These are phyloP conservation scores for Micromys minutus DNA, from an alignment of 2,113 vertebrate genomes.

Conservation along the genomic window DNA sequence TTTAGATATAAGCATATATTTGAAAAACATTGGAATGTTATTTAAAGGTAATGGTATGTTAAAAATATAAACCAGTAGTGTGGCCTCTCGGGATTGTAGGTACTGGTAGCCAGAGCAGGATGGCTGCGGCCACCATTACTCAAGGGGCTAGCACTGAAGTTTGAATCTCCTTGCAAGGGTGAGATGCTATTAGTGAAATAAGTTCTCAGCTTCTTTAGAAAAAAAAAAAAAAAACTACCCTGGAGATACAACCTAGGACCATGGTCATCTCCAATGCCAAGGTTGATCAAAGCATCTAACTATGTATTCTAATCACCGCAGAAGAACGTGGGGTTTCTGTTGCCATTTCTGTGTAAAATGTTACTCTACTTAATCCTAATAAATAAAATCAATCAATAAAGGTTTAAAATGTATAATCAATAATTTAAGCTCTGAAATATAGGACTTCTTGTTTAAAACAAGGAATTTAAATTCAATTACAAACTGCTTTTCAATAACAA, in stretches of 20 bases:
- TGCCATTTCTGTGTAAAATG: neutral
- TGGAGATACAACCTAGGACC: neutral
- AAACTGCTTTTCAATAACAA: neutral
- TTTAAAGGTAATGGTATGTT: neutral
- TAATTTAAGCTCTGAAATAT: neutral
- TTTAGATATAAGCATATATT: neutral
- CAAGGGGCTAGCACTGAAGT: neutral
- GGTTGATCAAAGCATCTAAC: neutral
- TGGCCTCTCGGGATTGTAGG: too few species aligned
- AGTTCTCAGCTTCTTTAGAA: neutral
- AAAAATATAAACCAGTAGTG: too few species aligned
- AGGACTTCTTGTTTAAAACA: constrained; percentile 11
- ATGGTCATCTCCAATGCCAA: too few species aligned
- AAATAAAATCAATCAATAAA: neutral
- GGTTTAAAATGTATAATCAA: neutral
- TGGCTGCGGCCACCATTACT: neutral
- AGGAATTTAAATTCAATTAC: neutral
- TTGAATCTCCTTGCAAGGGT: neutral
- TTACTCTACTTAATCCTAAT: neutral
- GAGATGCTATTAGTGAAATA: neutral
- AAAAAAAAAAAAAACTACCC: neutral
- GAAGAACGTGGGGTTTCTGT: neutral
- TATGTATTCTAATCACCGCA: neutral
- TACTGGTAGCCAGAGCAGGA: neutral
- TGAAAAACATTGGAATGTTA: neutral